Evolutionary conservation across 2,113 vertebrate genomes (phyloP), one percentile per base, ranked within the genome.

Genomic region (Crotalus tigris): DNA sequence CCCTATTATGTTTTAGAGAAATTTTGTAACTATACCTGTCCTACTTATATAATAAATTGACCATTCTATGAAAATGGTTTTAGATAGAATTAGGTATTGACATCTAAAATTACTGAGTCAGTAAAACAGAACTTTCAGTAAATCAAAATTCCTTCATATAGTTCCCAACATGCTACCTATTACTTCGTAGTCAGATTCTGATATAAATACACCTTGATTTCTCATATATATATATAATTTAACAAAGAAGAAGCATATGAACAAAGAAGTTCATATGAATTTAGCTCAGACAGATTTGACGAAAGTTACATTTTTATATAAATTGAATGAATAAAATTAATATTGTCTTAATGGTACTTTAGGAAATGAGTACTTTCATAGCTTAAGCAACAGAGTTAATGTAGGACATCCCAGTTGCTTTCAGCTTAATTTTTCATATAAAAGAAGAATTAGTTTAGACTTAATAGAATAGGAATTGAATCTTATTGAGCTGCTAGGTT

Each of bases 401-500:
- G 89, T n/a, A 8, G 51, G 39, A 33, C 54, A 24, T 5, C 15
- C 15, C 21, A 69, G 17, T 39, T 33, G 33, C 49, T 55, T 88
- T 92, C 86, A 93, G 92, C 91, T 96, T 96, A 94, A 93, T 94
- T 96, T 95, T 88, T 89, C 85, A 90, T 59, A 91, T 46, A 46
- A 49, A 87, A n/a, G 26, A 54, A 87, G 12, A n/a, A 46, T n/a
- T 87, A 64, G 39, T 51, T 23, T 24, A 88, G 61, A 33, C 90
- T 95, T 95, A 95, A 93, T 96, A 96, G 95, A 98, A 96, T 96
- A 81, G 44, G 33, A 81, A 81, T 19, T 81, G 75, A 81, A 44
- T 81, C 8, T 51, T 81, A 81, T 21, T 39, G n/a, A 44, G 3
- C 75, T 44, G 3, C 13, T 69, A 69, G 64, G 12, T 81, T 81